Percentiles rank a stretch among this genome's conserved stretches.
Evolutionary conservation across 64 coral and sea anemone species (phyloP).

Genomic region (Montipora sp.): DNA sequence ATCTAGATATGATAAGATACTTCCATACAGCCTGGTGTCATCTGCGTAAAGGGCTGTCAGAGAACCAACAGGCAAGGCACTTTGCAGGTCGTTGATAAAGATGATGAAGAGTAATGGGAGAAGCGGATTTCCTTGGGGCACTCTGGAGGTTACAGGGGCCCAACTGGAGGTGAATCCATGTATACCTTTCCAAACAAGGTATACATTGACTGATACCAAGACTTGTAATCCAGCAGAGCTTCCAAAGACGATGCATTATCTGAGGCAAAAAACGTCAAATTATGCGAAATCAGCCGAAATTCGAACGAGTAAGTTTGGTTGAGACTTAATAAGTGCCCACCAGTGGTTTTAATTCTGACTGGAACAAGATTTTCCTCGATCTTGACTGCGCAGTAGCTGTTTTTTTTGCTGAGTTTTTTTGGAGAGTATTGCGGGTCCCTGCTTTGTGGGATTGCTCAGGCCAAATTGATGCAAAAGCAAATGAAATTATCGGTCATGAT

Average conservation of each 20-base stretch:
- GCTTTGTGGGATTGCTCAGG: neutral
- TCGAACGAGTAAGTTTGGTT: neutral
- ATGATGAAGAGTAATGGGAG: too few relatives aligned
- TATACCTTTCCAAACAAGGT: conserved; percentile 57
- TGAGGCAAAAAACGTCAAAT: conserved; percentile 60
- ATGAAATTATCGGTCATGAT: neutral
- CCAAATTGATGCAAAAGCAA: neutral
- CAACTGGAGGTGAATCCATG: neutral
- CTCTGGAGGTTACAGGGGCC: too few relatives aligned
- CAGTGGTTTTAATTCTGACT: neutral
- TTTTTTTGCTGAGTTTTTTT: neutral
- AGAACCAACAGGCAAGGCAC: too few relatives aligned
- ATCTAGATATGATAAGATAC: too few relatives aligned
- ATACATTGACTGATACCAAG: conserved; percentile 71
- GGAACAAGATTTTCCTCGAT: neutral
- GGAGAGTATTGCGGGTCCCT: neutral
- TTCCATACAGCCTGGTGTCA: too few relatives aligned
- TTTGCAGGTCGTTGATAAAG: too few relatives aligned
- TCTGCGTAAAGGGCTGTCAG: too few relatives aligned
- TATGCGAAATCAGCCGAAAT: conserved; percentile 48
- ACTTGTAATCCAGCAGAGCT: conserved; percentile 58
- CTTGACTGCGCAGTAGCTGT: neutral
- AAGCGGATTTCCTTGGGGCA: too few relatives aligned
- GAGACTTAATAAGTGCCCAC: neutral
- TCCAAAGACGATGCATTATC: conserved; percentile 42